Conservation (phyloP, 2,888 invertebrate species). For the Linhomoeus sp. region DNA sequence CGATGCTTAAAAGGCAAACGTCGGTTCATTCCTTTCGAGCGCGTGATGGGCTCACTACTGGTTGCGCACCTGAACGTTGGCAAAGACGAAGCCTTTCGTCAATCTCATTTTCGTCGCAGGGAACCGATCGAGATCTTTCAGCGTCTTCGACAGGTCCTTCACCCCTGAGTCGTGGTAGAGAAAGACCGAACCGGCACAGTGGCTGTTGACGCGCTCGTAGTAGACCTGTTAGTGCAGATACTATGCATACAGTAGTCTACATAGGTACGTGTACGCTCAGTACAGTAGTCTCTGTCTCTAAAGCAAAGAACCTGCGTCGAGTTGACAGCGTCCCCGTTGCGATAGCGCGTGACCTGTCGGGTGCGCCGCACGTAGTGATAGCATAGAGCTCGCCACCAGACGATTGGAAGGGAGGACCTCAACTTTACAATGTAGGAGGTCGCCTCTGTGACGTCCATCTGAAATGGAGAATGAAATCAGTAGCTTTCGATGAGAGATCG, state of each 20-base stretch:
- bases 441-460: no score
- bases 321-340: constrained; percentile 59
- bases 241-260: no score
- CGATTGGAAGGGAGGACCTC: constrained; percentile 48
- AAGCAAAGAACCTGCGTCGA: constrained; percentile 51
- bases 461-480: no score
- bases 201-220: constrained; percentile 59
- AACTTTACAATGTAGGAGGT: constrained; percentile 44
- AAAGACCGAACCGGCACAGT: constrained; percentile 54
- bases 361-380: constrained; percentile 58
- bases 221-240: constrained; percentile 42
- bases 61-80: constrained; percentile 52
- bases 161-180: constrained; percentile 51
- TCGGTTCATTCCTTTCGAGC: background rate
- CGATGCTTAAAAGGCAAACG: no score
- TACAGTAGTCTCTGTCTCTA: no score
- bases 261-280: no score
- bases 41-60: constrained; percentile 19
- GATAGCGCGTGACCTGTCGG: constrained; percentile 44
- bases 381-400: constrained; percentile 70
- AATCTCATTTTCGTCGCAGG: constrained; percentile 56
- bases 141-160: constrained; percentile 47
- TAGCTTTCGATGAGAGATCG: no score
- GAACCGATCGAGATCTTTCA: constrained; percentile 44
- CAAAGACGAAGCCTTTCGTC: constrained; percentile 59